Conservation (phyloP, 2,888 invertebrate species). For the Mesorhabditis spiculigera region DNA sequence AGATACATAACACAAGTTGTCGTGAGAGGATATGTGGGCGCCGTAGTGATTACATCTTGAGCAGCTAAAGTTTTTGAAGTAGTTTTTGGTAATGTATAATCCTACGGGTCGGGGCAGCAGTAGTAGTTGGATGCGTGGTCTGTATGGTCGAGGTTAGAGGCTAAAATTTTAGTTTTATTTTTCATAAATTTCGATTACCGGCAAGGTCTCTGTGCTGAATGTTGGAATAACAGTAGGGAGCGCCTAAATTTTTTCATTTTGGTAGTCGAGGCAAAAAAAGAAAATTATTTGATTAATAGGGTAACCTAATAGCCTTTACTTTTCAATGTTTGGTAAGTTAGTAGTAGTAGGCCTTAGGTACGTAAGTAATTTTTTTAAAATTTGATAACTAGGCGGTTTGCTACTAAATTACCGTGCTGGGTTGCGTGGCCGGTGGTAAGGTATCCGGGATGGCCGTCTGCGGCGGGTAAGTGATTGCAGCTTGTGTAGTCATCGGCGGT, state of each 20-base stretch:
- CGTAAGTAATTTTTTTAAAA: not conserved
- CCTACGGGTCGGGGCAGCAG: not conserved
- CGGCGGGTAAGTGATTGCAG: not conserved
- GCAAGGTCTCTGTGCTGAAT: not conserved
- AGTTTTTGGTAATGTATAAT: not conserved
- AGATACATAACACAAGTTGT: slow-evolving; percentile 43
- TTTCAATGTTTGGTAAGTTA: too few relatives aligned
- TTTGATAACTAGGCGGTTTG: not conserved
- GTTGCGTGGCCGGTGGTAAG: slow-evolving; percentile 15
- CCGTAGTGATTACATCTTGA: not conserved
- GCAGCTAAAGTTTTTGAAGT: not conserved
- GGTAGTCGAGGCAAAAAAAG: too few relatives aligned
- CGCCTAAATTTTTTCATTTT: not conserved
- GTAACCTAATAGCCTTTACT: not conserved
- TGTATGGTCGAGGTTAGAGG: not conserved
- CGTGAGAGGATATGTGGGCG: slow-evolving; percentile 32
- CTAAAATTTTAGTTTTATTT: not conserved
- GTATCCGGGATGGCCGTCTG: slow-evolving; percentile 7
- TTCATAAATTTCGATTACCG: not conserved
- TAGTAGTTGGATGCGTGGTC: not conserved
- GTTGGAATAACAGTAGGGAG: not conserved
- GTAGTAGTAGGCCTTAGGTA: too few relatives aligned
- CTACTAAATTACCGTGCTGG: not conserved
- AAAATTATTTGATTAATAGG: not conserved
- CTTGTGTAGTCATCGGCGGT: slow-evolving; percentile 12